Conservation (phyloP, 2,113 vertebrate genomes). For the Struthio camelus region DNA sequence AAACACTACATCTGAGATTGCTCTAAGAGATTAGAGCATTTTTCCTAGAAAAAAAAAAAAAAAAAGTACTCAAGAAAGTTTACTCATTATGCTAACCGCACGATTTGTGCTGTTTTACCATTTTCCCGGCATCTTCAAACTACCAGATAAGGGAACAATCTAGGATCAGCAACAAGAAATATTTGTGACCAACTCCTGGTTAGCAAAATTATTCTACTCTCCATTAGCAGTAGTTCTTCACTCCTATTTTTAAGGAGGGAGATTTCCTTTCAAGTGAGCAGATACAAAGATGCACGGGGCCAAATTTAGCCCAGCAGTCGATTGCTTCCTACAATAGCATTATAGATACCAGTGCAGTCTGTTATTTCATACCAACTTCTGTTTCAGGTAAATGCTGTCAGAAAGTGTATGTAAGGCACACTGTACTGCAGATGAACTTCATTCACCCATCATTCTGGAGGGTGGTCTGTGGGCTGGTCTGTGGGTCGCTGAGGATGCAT, state of each 20-base stretch:
- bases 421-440: not conserved
- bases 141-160: not conserved
- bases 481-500: not conserved
- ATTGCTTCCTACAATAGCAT: not conserved
- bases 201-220: not conserved
- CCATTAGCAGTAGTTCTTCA: not conserved
- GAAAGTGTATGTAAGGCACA: not conserved
- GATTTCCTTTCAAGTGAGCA: not conserved
- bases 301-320: not conserved
- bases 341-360: not conserved
- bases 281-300: not conserved
- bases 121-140: conserved; percentile 3
- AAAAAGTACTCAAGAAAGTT: not conserved
- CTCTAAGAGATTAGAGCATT: not conserved
- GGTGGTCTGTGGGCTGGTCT: accelerated
- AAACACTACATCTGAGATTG: accelerated
- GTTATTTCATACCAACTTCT: not conserved
- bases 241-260: not conserved
- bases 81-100: not conserved
- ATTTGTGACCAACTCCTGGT: not conserved
- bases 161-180: not conserved
- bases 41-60: not conserved
- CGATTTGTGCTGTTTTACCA: not conserved
- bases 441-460: not conserved
- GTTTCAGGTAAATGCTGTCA: not conserved